phyloP scores from a whole-genome alignment of 2,888 invertebrate species.

The Sabatieria punctata region DNA sequence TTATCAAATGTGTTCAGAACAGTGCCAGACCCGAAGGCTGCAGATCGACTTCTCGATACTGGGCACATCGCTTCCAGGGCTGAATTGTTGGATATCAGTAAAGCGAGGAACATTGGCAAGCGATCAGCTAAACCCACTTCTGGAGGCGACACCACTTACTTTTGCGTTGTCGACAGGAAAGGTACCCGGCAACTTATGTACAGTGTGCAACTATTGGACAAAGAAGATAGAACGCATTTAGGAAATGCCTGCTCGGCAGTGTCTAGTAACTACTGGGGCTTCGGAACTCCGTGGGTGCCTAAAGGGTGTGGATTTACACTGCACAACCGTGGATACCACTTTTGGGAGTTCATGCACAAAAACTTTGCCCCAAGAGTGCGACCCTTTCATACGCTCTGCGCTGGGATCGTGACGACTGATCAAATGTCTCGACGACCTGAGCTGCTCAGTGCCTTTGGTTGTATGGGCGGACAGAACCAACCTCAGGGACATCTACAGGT shows the following conservation, averaged over 20 bases:
- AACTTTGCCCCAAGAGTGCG: neutral
- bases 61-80: too few relatives aligned
- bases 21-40: neutral
- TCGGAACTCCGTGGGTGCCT: conserved; percentile 5
- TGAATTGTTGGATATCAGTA: too few relatives aligned
- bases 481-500: conserved; percentile 9
- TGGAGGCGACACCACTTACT: conserved; percentile 6
- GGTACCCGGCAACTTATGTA: neutral
- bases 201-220: neutral
- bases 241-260: conserved; percentile 4
- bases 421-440: neutral
- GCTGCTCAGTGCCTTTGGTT: conserved; percentile 1
- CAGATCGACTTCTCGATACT: neutral
- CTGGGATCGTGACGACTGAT: conserved; percentile 6
- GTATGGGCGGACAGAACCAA: conserved; percentile 9
- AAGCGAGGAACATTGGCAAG: neutral
- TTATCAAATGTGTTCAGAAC: neutral
- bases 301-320: conserved; percentile 8
- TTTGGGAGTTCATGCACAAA: conserved; percentile 1
- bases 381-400: conserved; percentile 7
- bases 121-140: neutral
- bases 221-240: neutral
- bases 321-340: conserved; percentile 5
- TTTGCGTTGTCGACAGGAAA: conserved; percentile 1
- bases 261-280: conserved; percentile 3